phyloP scores from a whole-genome alignment of 2,113 vertebrate genomes.

The Neofelis nebulosa region DNA sequence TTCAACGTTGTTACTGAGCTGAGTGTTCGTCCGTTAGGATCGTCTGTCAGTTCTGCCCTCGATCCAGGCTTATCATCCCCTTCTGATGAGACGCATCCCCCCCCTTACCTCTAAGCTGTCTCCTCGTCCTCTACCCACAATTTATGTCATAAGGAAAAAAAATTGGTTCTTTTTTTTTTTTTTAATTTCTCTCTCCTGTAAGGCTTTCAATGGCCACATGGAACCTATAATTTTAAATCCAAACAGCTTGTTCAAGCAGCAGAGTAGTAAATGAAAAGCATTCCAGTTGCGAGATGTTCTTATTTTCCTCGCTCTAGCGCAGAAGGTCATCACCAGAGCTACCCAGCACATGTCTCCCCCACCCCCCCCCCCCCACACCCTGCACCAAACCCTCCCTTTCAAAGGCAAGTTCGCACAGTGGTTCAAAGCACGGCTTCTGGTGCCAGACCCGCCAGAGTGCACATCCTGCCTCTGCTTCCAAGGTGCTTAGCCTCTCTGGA shows the following conservation, averaged over 20 bases:
- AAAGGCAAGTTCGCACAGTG: accelerated
- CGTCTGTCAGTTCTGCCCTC: not conserved
- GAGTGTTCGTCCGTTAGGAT: not conserved
- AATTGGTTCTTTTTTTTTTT: not conserved
- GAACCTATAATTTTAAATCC: not conserved
- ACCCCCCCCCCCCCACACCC: no score
- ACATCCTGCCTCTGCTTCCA: not conserved
- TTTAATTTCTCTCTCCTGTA: not conserved
- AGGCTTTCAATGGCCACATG: not conserved
- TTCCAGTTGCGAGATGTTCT: not conserved
- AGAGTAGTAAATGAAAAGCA: not conserved
- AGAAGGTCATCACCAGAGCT: not conserved
- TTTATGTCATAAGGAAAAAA: not conserved
- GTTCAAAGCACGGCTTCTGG: not conserved
- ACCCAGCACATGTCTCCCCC: no score
- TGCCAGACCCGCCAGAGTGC: accelerated
- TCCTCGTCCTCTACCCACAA: not conserved
- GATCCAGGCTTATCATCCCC: not conserved
- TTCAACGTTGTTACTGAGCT: not conserved
- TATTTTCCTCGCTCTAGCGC: not conserved
- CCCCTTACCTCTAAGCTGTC: not conserved
- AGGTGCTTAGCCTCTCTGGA: not conserved
- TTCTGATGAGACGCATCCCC: not conserved
- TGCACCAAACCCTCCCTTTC: not conserved
- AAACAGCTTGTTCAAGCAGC: not conserved